Percentiles rank a stretch among this genome's conserved stretches.
Conservation (phyloP, 2,888 invertebrate species). For the Eupithecia subumbrata region DNA sequence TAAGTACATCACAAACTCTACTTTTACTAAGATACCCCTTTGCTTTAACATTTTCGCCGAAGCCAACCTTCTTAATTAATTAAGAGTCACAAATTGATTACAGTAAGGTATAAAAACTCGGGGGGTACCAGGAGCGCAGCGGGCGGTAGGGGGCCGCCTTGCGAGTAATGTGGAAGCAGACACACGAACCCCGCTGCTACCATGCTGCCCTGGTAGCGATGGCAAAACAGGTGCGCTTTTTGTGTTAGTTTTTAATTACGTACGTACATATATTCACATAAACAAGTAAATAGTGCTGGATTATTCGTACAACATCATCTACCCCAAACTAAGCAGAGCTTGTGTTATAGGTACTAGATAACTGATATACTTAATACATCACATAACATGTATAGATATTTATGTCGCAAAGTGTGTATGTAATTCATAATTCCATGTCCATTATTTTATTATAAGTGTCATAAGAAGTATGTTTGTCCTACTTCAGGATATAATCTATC, state of each 20-base stretch:
- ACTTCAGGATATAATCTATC: no score
- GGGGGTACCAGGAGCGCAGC: slow-evolving; percentile 74
- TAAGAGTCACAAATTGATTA: slow-evolving; percentile 82
- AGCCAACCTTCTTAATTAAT: slow-evolving; percentile 75
- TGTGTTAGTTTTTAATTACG: neutral
- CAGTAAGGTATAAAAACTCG: slow-evolving; percentile 81
- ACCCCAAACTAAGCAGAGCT: neutral
- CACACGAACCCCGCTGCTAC: slow-evolving; percentile 81
- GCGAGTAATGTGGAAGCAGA: slow-evolving; percentile 84
- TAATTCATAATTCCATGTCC: neutral
- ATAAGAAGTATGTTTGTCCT: neutral
- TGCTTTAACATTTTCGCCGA: slow-evolving; percentile 15
- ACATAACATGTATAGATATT: neutral
- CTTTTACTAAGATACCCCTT: slow-evolving; percentile 16
- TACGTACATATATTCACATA: no score
- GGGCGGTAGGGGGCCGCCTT: slow-evolving; percentile 73
- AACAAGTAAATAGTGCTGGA: neutral
- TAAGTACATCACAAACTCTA: neutral
- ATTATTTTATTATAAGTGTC: neutral
- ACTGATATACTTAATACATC: neutral
- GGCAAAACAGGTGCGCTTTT: slow-evolving; percentile 52
- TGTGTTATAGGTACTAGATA: neutral
- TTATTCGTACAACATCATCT: neutral
- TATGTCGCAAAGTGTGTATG: neutral
- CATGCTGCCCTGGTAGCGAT: slow-evolving; percentile 64